Evolutionary conservation across 1,140 invertebrate genomes (phyloP), one percentile per base, ranked within the genome.

Genomic region (Brachionus calyciflorus): DNA sequence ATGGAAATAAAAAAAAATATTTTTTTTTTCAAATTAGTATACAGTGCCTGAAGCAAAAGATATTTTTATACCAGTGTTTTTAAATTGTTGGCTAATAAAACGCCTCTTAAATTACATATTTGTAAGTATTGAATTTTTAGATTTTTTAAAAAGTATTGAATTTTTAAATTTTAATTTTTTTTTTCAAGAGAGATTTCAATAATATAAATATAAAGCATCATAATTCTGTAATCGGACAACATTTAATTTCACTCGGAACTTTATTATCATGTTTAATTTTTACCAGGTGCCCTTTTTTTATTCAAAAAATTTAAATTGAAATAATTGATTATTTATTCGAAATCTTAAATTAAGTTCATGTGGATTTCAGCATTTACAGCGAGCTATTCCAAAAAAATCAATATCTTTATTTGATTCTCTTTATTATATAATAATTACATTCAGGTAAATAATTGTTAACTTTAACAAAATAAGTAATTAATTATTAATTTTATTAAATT

Each of bases 1-100:
- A 24, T 14, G 10, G 2, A 41, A 12, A 41, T 1, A 5, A 21
- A 48, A n/a, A 44, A 19, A 28, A 44, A 26, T 49, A 17, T 19
- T 40, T 28, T 26, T 26, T 48, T 12, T n/a, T n/a, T n/a, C n/a
- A n/a, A n/a, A n/a, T n/a, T 12, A 73, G 69, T 73, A 30, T 26
- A 26, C 9, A 21, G 3, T 37, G 14, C 46, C 69, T 14, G 41
- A 17, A 49, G 73, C 49, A 7, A 55, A 57, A 41, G 49, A 44
- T 46, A 57, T 76, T 17, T 76, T 57, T 48, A 76, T 76, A 21
- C 73, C 73, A 21, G 73, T 60, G 46, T 76, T 76, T 60, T 40
- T 76, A 17, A 76, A 76, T 63, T 76, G 73, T 33, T 76, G 73
- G 73, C 49, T 76, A 30, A 41, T 60, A 10, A 76, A 76, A 55